Evolutionary conservation across 2,113 vertebrate genomes (phyloP), one percentile per base, ranked within the genome.

Genomic region (Cheirogaleus medius): DNA sequence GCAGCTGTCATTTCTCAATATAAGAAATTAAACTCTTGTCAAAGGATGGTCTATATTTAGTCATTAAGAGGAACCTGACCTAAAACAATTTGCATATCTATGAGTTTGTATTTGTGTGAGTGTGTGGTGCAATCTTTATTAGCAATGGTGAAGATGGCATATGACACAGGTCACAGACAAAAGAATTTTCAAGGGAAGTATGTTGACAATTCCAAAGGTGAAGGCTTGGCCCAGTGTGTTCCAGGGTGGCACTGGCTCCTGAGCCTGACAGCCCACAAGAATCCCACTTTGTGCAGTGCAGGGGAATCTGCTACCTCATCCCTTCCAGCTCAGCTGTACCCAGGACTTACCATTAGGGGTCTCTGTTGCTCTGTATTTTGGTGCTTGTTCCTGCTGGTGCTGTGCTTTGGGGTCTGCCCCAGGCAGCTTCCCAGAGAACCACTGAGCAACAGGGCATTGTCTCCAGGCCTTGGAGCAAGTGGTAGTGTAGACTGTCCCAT

Each of bases 1-100:
- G 39, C 20, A 69, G 27, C n/a, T 77, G 92, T 60, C 60, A n/a
- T 93, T 96, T 96, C 94, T 90, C 82, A 86, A 83, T 56, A 87
- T 52, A 52, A 93, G 29, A 87, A 74, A 81, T 77, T 83, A 81
- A 95, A 47, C 34, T 71, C 78, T 76, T 47, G 29, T 84, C 56
- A 87, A 81, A 37, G 47, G 12, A n/a, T 58, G 73, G 14, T 44
- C 74, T 92, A 29, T 87, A 34, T 87, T 90, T 95, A 95, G 95
- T 32, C 68, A 71, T 76, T 87, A 47, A 66, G 81, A 93, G 52
- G 71, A 47, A 76, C 74, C 83, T 64, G 74, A 58, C 49, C 39
- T 44, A 25, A 93, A 73, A 74, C 27, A 42, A 27, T 49, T 25
- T 88, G 77, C 73, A 18, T 86, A 56, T 87, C 64, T 94, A 1